Conservation (phyloP, 2,888 invertebrate genomes). For the Invenusta paracnida region DNA sequence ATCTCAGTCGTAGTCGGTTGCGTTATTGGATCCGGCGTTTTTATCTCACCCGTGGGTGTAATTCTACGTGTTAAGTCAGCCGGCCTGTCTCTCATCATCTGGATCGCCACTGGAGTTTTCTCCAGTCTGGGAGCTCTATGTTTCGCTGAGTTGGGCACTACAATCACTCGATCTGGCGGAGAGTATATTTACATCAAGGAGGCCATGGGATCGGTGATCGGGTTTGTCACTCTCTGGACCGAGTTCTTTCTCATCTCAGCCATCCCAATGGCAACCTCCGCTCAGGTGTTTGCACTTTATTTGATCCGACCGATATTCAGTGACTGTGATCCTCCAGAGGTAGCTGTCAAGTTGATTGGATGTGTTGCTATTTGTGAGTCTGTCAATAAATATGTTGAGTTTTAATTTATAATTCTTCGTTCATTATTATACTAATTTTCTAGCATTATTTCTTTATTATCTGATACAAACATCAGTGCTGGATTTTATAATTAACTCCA, state of each 20-base stretch:
- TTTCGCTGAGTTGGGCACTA: constrained; percentile 59
- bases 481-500: too few relatives aligned
- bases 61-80: constrained; percentile 70
- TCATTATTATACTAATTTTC: too few relatives aligned
- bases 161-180: constrained; percentile 67
- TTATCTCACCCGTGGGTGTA: constrained; percentile 87
- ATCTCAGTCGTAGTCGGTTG: constrained; percentile 65
- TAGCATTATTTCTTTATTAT: too few relatives aligned
- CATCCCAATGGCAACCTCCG: not conserved
- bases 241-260: constrained; percentile 2
- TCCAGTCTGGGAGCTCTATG: constrained; percentile 71
- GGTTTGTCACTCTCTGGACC: constrained; percentile 75
- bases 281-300: constrained; percentile 69
- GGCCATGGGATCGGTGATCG: constrained; percentile 78
- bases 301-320: constrained; percentile 86
- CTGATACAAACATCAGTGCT: too few relatives aligned
- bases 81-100: constrained; percentile 74
- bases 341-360: constrained; percentile 73
- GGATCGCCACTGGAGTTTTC: constrained; percentile 76
- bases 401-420: too few relatives aligned
- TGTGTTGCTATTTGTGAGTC: constrained; percentile 45
- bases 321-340: constrained; percentile 80
- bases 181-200: constrained; percentile 84
- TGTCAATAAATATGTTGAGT: too few relatives aligned
- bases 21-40: constrained; percentile 88